These are phyloP conservation scores for Nebria ingens DNA, from an alignment of 1,140 invertebrate genomes.

Conservation along the genomic window DNA sequence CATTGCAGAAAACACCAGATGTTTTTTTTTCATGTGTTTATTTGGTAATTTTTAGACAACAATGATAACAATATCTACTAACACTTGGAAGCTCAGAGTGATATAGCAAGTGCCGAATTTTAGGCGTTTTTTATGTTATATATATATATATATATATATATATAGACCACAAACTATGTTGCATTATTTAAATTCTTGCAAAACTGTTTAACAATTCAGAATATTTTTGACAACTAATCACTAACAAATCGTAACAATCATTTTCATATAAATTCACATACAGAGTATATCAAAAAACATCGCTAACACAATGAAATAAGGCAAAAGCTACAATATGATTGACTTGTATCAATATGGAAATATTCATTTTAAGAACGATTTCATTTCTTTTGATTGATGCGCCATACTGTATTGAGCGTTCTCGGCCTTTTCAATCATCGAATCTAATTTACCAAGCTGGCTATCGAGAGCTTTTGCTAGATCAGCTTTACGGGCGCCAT, in stretches of 20 bases:
- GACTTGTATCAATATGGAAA: neutral
- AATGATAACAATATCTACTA: slow-evolving; percentile 1
- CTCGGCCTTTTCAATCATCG: slow-evolving; percentile 53
- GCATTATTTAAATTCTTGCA: neutral
- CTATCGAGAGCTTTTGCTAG: slow-evolving; percentile 38
- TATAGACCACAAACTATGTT: neutral
- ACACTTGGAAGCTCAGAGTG: neutral
- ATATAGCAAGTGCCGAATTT: neutral
- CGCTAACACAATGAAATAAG: neutral
- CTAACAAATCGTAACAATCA: neutral
- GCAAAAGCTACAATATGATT: neutral
- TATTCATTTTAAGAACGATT: slow-evolving; percentile 47
- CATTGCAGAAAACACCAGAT: too few relatives aligned
- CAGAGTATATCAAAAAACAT: neutral
- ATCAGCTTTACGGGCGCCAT: slow-evolving; percentile 28
- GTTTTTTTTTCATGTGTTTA: too few relatives aligned
- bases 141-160: neutral
- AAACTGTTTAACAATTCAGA: too few relatives aligned
- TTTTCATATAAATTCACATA: slow-evolving; percentile 1
- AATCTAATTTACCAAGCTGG: slow-evolving; percentile 50
- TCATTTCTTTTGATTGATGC: slow-evolving; percentile 63
- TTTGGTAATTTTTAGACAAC: too few relatives aligned
- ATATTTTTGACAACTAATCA: neutral
- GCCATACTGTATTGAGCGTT: slow-evolving; percentile 53
- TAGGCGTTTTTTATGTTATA: too few relatives aligned